Percentiles rank a stretch among this genome's conserved stretches.
phyloP scores from a whole-genome alignment of 2,113 vertebrate genomes.

The Pelodiscus sinensis region DNA sequence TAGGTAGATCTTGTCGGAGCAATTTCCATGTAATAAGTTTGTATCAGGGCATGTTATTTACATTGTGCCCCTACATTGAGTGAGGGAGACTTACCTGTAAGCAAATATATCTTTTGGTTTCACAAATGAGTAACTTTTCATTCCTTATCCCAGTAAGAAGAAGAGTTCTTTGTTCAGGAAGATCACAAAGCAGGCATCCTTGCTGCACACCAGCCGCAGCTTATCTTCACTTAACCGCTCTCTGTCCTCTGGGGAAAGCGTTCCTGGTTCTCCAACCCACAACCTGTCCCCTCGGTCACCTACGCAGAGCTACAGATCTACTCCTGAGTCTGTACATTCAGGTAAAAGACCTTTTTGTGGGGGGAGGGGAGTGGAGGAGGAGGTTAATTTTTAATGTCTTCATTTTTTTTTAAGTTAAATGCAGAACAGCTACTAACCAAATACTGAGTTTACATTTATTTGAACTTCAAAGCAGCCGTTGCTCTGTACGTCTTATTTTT shows the following conservation, averaged over 20 bases:
- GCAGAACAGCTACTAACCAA: background rate
- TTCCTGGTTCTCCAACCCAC: constrained; percentile 94
- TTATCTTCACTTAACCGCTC: constrained; percentile 96
- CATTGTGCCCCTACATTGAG: background rate
- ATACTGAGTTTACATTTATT: background rate
- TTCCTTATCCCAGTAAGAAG: constrained; percentile 84
- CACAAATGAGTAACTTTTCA: constrained; percentile 19
- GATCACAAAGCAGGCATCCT: constrained; percentile 93
- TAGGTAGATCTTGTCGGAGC: background rate
- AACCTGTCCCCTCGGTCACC: constrained; percentile 94
- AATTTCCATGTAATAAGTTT: background rate
- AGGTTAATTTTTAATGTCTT: background rate
- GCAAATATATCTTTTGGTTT: background rate
- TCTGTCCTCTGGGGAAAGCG: constrained; percentile 95
- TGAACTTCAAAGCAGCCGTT: background rate
- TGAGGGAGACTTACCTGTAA: background rate
- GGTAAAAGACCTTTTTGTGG: constrained; percentile 74
- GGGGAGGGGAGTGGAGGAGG: background rate
- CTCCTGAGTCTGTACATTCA: constrained; percentile 90
- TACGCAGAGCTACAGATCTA: constrained; percentile 91
- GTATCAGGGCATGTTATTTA: background rate
- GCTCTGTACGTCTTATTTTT: background rate
- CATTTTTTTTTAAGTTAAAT: constrained; percentile 21
- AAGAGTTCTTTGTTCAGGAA: constrained; percentile 92
- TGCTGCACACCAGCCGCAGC: constrained; percentile 95